Evolutionary conservation across 2,797 vertebrate genomes (phyloP), one percentile per base, ranked within the genome.

Genomic region (Schizopygopsis pylzovi): DNA sequence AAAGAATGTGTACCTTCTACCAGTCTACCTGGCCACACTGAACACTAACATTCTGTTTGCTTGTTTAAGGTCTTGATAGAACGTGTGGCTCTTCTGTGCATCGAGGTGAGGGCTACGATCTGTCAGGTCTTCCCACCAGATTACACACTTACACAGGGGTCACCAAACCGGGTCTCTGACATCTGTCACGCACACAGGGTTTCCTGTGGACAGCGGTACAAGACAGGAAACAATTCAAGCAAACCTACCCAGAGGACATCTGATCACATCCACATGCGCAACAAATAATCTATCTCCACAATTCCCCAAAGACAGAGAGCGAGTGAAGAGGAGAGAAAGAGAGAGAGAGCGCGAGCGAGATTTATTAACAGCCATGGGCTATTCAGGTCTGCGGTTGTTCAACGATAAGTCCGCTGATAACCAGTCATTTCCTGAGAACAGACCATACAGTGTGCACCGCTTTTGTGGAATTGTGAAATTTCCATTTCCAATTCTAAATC

Each of bases 321-420:
- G 92, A 93, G 91, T 89, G 94, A 93, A 90, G 92, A 91, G 63
- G 52, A 45, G 84, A 92, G 93, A 93, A 91, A 94, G 94, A 94
- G 93, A 94, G 94, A 94, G 93, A 92, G 91, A 90, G 85, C 85
- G 78, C 83, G 80, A 92, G 93, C 92, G 93, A 94, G 93, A 95
- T 95, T 90, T 85, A 82, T 87, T 87, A 61, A 85, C 72, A 68
- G 82, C 93, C 93, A 85, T 25, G 0, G 90, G 94, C 91, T 85
- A 73, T 90, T 92, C 49, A 76, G 87, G 89, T 90, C 88, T 92
- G 91, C 91, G 91, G 90, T 90, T 89, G 71, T 87, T 83, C 87
- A 72, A 87, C 65, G 90, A 88, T 87, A 90, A 91, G 84, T 77
- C 79, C 56, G 10, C 22, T 65, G 77, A 72, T 81, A 82, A 81